Conservation (phyloP, 2,113 vertebrate genomes). For the Noctilio leporinus region DNA sequence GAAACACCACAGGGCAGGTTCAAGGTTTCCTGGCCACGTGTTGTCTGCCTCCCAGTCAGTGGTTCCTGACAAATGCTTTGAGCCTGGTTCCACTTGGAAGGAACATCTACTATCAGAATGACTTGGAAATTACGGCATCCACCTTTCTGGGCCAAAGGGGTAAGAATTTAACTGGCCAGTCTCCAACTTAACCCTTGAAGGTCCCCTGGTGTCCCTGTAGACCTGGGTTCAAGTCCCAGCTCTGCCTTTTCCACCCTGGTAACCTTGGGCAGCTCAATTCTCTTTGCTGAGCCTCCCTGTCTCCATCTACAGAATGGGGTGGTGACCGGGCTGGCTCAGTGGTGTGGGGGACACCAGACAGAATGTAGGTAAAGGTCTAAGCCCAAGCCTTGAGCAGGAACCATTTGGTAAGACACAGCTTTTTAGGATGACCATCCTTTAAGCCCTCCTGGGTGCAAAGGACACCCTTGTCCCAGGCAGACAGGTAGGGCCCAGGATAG, state of each 20-base stretch:
- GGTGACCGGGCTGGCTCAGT: not conserved
- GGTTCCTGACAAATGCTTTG: not conserved
- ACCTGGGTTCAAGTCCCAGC: not conserved
- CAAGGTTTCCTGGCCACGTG: not conserved
- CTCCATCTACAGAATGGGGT: not conserved
- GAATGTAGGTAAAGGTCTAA: fast-evolving
- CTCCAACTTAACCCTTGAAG: not conserved
- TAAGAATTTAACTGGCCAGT: too few relatives aligned
- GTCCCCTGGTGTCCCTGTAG: not conserved
- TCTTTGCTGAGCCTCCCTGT: not conserved
- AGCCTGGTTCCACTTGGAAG: not conserved
- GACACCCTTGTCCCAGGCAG: not conserved
- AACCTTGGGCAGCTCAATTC: not conserved
- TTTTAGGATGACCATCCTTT: not conserved
- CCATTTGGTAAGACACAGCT: not conserved
- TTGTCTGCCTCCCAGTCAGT: not conserved
- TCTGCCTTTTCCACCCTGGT: not conserved
- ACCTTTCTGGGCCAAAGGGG: not conserved
- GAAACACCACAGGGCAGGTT: not conserved
- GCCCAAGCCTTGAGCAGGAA: not conserved
- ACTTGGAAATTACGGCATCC: not conserved
- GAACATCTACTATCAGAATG: not conserved
- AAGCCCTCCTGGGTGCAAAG: not conserved
- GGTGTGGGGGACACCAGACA: not conserved
- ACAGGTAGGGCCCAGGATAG: not conserved